Conservation (phyloP, 2,797 vertebrate genomes). For the Chelonia mydas region DNA sequence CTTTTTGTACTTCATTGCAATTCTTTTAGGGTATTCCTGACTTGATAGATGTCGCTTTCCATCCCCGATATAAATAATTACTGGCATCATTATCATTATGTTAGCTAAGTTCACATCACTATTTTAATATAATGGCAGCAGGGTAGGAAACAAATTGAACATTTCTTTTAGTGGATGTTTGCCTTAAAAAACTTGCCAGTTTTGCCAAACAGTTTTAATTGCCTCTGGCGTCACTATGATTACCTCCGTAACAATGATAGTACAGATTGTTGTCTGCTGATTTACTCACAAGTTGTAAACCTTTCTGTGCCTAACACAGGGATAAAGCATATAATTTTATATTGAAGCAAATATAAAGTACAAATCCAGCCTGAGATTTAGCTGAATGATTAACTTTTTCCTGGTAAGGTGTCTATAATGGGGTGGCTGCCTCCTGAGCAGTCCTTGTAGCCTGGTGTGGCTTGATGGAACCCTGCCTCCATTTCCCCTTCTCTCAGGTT, state of each 20-base stretch:
- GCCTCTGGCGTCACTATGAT: not conserved
- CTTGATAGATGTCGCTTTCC: not conserved
- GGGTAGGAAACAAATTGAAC: not conserved
- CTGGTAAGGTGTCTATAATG: not conserved
- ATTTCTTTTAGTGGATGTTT: not conserved
- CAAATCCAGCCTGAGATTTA: not conserved
- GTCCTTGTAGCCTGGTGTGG: not conserved
- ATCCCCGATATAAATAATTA: fast-evolving
- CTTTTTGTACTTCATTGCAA: not conserved
- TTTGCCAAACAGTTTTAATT: not conserved
- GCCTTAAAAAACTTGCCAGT: not conserved
- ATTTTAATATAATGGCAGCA: not conserved
- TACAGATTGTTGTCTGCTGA: not conserved
- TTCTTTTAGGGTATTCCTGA: not conserved
- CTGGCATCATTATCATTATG: not conserved
- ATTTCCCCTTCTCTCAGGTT: not conserved
- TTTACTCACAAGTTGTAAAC: not conserved
- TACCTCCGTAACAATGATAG: conserved; percentile 19
- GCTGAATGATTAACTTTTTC: not conserved
- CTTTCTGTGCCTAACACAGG: not conserved
- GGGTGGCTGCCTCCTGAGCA: not conserved
- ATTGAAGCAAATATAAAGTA: not conserved
- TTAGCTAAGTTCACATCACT: not conserved
- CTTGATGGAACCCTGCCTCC: not conserved
- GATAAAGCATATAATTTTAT: not conserved